phyloP scores from a whole-genome alignment of 2,888 invertebrate species.

The Papilio protenor region DNA sequence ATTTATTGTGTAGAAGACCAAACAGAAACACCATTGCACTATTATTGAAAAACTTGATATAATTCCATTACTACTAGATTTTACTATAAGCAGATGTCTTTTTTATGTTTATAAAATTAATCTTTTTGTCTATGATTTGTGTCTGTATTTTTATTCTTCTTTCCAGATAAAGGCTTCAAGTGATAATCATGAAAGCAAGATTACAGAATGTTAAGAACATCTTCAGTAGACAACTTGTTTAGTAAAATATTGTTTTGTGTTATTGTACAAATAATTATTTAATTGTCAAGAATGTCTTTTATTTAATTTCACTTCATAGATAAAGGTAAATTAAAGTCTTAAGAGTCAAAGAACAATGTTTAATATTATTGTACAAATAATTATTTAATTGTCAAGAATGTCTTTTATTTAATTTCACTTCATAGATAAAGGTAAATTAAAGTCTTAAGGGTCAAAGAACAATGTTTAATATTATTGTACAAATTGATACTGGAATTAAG shows the following conservation, averaged over 20 bases:
- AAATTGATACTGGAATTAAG: slow-evolving; percentile 81
- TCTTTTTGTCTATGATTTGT: no score
- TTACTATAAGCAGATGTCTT: no score
- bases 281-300: slow-evolving; percentile 64
- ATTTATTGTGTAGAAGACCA: no score
- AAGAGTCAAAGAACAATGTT: slow-evolving; percentile 67
- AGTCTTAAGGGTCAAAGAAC: slow-evolving; percentile 59
- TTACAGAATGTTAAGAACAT: slow-evolving; percentile 51
- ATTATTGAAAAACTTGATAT: no score
- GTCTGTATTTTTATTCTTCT: slow-evolving; percentile 35
- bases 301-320: slow-evolving; percentile 21
- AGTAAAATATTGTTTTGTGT: slow-evolving; percentile 69
- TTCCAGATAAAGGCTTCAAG: slow-evolving; percentile 69
- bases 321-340: slow-evolving; percentile 51
- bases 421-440: slow-evolving; percentile 55
- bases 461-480: slow-evolving; percentile 77
- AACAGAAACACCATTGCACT: no score
- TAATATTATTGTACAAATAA: slow-evolving; percentile 75
- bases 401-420: slow-evolving; percentile 50
- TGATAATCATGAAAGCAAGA: slow-evolving; percentile 55
- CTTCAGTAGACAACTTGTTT: slow-evolving; percentile 67
- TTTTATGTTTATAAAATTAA: no score
- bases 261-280: slow-evolving; percentile 74
- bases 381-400: slow-evolving; percentile 67
- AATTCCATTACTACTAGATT: no score